Conservation (phyloP, 2,797 vertebrate species). For the Urocyon cinereoargenteus region DNA sequence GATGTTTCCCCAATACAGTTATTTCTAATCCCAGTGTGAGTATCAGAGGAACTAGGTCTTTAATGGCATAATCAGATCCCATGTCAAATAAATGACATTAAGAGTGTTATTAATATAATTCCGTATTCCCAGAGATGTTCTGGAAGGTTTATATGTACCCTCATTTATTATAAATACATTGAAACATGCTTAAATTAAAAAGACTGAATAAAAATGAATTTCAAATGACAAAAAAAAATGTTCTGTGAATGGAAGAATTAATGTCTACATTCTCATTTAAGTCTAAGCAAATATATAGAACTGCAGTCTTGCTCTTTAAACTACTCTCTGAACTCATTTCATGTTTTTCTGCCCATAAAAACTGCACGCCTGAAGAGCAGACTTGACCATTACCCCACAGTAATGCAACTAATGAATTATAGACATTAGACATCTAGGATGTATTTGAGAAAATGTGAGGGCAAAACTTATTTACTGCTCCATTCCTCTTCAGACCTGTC, state of each 20-base stretch:
- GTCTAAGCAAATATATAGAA: slow-evolving; percentile 27
- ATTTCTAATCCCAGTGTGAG: slow-evolving; percentile 82
- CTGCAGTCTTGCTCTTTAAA: background rate
- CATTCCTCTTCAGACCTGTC: background rate
- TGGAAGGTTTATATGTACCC: slow-evolving; percentile 82
- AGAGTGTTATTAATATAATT: slow-evolving; percentile 82
- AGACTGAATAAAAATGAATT: slow-evolving; percentile 75
- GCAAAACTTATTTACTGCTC: background rate
- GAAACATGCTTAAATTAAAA: slow-evolving; percentile 72
- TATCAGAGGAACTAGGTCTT: slow-evolving; percentile 79
- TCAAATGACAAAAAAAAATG: slow-evolving; percentile 49
- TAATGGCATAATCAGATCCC: slow-evolving; percentile 84
- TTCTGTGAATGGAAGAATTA: slow-evolving; percentile 64
- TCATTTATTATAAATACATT: slow-evolving; percentile 82
- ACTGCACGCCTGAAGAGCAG: background rate
- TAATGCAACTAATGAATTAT: background rate
- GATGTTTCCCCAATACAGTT: slow-evolving; percentile 83
- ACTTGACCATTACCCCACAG: background rate
- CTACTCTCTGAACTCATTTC: background rate
- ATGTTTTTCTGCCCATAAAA: background rate
- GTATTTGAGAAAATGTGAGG: background rate
- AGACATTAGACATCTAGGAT: background rate
- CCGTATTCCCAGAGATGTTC: slow-evolving; percentile 83
- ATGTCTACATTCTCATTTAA: slow-evolving; percentile 46
- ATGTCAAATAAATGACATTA: slow-evolving; percentile 84